These are phyloP conservation scores for Acanthoscelides obtectus DNA, from an alignment of 2,888 invertebrate genomes.

Conservation along the genomic window DNA sequence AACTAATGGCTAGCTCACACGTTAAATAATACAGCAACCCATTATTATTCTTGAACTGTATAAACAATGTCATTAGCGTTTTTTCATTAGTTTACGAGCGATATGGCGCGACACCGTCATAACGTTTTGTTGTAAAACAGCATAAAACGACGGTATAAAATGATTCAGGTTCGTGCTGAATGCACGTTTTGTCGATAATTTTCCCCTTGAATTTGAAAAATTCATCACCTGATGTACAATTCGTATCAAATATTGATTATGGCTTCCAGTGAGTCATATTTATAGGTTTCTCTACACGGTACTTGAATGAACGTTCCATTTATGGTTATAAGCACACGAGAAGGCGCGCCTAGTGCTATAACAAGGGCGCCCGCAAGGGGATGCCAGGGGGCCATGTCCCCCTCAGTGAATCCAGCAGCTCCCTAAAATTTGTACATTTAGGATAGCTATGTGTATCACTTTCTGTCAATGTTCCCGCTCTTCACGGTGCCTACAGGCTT, in stretches of 20 bases:
- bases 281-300: too few species aligned
- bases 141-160: not conserved
- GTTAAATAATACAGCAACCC: not conserved
- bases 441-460: too few species aligned
- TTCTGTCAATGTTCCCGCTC: too few species aligned
- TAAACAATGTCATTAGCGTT: not conserved
- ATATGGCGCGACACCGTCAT: not conserved
- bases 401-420: too few species aligned
- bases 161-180: not conserved
- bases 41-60: not conserved
- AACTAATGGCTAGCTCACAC: not conserved
- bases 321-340: too few species aligned
- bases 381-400: too few species aligned
- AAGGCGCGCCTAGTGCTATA: too few species aligned
- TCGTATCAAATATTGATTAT: not conserved
- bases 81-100: not conserved
- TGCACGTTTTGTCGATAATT: not conserved
- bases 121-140: not conserved
- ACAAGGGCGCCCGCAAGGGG: too few species aligned
- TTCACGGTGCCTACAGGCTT: too few species aligned
- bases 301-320: too few species aligned
- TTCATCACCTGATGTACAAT: not conserved
- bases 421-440: too few species aligned
- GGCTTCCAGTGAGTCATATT: not conserved
- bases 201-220: not conserved